Conservation (phyloP, 1,140 invertebrate genomes). For the Apocrypta bakeri region DNA sequence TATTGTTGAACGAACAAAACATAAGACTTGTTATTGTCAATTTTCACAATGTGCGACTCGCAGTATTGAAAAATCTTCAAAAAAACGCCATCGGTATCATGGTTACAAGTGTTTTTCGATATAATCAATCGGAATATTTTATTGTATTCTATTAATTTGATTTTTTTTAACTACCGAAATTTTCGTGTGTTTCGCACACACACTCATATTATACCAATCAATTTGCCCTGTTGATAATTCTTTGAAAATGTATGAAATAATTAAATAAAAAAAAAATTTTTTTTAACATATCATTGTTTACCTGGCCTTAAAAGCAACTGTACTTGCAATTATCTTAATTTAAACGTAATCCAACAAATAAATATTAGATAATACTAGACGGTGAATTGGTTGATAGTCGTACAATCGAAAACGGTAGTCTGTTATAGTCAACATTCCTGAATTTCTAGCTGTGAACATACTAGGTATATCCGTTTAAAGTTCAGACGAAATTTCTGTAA, state of each 20-base stretch:
- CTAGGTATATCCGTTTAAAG: background rate
- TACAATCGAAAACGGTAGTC: background rate
- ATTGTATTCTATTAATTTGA: too few relatives aligned
- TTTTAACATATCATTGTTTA: background rate
- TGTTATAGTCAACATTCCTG: background rate
- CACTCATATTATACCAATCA: background rate
- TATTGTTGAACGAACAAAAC: background rate
- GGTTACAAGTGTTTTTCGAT: background rate
- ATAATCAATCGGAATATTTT: too few relatives aligned
- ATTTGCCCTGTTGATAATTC: background rate
- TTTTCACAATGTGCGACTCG: slow-evolving; percentile 20
- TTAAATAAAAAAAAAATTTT: too few relatives aligned
- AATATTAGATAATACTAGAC: background rate
- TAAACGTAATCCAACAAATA: background rate
- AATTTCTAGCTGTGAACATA: background rate
- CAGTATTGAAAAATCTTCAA: background rate
- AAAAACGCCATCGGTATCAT: background rate
- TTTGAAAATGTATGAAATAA: background rate
- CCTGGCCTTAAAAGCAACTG: background rate
- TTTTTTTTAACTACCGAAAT: background rate
- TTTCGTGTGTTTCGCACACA: too few relatives aligned
- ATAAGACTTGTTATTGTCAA: slow-evolving; percentile 19
- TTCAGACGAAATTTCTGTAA: background rate
- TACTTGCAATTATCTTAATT: background rate
- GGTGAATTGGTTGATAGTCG: background rate